Evolutionary conservation across 2,888 invertebrate species (phyloP).

Genomic region (Leptura quadrifasciata): DNA sequence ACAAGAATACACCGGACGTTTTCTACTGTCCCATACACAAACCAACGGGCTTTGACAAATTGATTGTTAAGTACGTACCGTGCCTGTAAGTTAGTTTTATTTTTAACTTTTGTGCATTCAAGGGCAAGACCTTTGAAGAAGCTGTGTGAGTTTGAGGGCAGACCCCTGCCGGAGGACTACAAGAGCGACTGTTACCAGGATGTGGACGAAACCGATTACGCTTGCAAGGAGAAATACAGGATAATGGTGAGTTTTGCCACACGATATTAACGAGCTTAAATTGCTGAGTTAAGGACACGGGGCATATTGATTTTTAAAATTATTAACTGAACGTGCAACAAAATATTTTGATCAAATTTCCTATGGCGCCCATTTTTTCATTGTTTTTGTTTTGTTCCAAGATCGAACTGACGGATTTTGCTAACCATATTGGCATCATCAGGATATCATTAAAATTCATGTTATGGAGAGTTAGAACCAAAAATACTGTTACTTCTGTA

Average conservation of each 20-base stretch:
- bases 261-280: neutral
- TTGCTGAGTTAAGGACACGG: conserved; percentile 19
- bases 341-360: neutral
- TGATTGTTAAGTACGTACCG: conserved; percentile 79
- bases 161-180: conserved; percentile 82
- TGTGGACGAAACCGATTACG: conserved; percentile 86
- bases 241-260: conserved; percentile 84
- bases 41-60: conserved; percentile 84
- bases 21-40: conserved; percentile 88
- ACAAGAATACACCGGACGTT: conserved; percentile 86
- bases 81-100: conserved; percentile 3
- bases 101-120: conserved; percentile 47
- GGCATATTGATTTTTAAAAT: neutral
- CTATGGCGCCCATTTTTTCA: too few species aligned
- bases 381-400: too few species aligned
- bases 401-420: too few species aligned
- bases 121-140: conserved; percentile 81
- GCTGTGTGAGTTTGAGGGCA: conserved; percentile 85
- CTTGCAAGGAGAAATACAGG: conserved; percentile 87
- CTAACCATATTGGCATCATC: too few species aligned
- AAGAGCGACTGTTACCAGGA: conserved; percentile 88
- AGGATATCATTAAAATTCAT: too few species aligned
- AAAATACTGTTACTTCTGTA: too few species aligned
- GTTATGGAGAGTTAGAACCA: too few species aligned
- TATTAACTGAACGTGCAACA: conserved; percentile 31